Evolutionary conservation across 2,888 invertebrate genomes (phyloP), one percentile per base, ranked within the genome.

Genomic region (Protonemura montana): DNA sequence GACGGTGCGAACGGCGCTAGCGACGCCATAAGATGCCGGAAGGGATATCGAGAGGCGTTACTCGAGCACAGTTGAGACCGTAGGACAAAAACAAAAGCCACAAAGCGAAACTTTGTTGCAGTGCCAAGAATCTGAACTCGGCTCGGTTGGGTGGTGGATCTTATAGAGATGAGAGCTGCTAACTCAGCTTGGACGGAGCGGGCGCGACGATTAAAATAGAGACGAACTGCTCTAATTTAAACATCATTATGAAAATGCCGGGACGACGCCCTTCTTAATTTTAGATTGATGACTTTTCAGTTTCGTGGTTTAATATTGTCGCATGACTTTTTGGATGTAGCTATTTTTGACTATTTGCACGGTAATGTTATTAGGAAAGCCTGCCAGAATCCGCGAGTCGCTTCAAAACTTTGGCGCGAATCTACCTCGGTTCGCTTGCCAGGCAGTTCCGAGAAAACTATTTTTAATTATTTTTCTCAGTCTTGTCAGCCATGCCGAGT

Each of bases 201-300:
- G 35, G 25, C 82, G 25, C 82, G 41, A 83, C 82, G 41, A 82
- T 82, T 29, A 82, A 82, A 82, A 82, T 82, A 35, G 35, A 83
- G 82, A 81, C 81, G 81, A 41, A 83, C 82, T n/a, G 35, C 82
- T 26, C 82, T 41, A 83, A 83, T 83, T 83, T 83, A 83, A 83
- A 83, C 82, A 83, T 83, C 82, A 83, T 83, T 83, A 83, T 83
- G 82, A 83, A 83, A 83, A 83, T 83, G n/a, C 41, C 42, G n/a
- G 6, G 42, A 26, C 82, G 82, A 42, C 82, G 82, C 42, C 42
- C 35, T 26, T 30, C 82, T 83, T 83, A 83, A 83, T 83, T 83
- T 83, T 83, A 83, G 82, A 83, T 83, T 83, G 42, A 83, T 35
- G 29, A 25, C 82, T 26, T 83, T 35, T 42, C 25, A 83, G 41